These are phyloP conservation scores for Platynereis dumerilii DNA, from an alignment of 2,888 invertebrate genomes.

Conservation along the genomic window DNA sequence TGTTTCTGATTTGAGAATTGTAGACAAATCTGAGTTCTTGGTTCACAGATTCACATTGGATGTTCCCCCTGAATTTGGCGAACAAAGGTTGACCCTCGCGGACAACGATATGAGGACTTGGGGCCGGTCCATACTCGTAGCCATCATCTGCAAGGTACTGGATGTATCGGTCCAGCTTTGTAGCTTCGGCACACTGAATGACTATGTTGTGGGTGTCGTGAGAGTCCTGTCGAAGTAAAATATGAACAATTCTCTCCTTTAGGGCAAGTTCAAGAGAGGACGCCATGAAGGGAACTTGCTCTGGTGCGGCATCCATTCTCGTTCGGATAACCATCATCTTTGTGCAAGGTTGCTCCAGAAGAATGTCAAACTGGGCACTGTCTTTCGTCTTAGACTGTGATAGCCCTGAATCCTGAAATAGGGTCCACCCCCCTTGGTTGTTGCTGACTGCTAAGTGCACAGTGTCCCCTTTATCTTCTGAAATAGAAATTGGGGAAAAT, in stretches of 20 bases:
- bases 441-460: constrained; percentile 44
- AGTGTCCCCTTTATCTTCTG: constrained; percentile 48
- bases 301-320: constrained; percentile 34
- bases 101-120: constrained; percentile 45
- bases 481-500: no score
- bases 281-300: constrained; percentile 44
- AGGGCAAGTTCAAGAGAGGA: constrained; percentile 41
- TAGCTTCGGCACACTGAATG: constrained; percentile 41
- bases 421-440: constrained; percentile 41
- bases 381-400: constrained; percentile 52
- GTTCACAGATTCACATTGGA: constrained; percentile 34
- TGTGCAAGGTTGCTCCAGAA: constrained; percentile 2
- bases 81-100: constrained; percentile 53
- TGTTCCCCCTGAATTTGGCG: constrained; percentile 55
- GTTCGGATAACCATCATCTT: constrained; percentile 44
- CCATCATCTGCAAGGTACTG: constrained; percentile 45
- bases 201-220: constrained; percentile 42
- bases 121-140: constrained; percentile 48
- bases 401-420: constrained; percentile 36
- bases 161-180: constrained; percentile 42
- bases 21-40: constrained; percentile 41
- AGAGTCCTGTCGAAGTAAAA: constrained; percentile 49
- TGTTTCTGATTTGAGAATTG: constrained; percentile 48
- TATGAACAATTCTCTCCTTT: constrained; percentile 41
- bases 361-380: constrained; percentile 49